phyloP scores from a whole-genome alignment of 1,140 invertebrate genomes.

The Caenorhabditis latens region DNA sequence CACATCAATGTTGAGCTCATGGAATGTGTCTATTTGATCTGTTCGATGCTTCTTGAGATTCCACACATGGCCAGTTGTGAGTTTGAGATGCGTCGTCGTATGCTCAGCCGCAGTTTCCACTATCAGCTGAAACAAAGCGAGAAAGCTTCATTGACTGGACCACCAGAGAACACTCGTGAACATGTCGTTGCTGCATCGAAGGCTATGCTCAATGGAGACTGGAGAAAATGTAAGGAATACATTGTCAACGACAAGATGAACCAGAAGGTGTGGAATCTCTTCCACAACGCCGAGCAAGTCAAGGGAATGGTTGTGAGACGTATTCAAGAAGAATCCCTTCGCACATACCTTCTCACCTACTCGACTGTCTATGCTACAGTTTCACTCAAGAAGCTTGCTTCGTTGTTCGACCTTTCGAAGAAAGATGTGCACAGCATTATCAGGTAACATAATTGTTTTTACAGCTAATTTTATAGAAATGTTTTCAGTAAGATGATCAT shows the following conservation, averaged over 20 bases:
- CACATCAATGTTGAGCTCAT: constrained; percentile 98
- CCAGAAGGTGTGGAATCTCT: constrained; percentile 98
- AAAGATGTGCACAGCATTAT: constrained; percentile 93
- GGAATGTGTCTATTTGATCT: constrained; percentile 95
- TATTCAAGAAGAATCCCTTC: constrained; percentile 95
- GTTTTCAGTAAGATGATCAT: constrained; percentile 95
- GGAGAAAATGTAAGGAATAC: constrained; percentile 91
- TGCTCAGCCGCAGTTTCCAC: constrained; percentile 99
- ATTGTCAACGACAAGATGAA: constrained; percentile 99
- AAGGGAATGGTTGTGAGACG: no score
- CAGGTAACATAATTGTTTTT: constrained; percentile 78
- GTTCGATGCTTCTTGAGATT: constrained; percentile 97
- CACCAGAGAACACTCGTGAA: constrained; percentile 99
- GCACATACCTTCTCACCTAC: constrained; percentile 96
- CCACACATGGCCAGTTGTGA: constrained; percentile 99
- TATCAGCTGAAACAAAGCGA: constrained; percentile 96
- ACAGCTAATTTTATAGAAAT: background rate
- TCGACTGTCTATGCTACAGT: constrained; percentile 97
- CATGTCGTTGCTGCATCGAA: constrained; percentile 98
- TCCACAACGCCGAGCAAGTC: no score
- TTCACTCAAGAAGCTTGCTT: constrained; percentile 86
- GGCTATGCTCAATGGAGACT: constrained; percentile 98
- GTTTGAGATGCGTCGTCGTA: constrained; percentile 90
- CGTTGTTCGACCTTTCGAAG: constrained; percentile 93
- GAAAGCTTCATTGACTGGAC: constrained; percentile 85